Conservation (phyloP, 2,113 vertebrate species). For the Oreochromis tanganicae region DNA sequence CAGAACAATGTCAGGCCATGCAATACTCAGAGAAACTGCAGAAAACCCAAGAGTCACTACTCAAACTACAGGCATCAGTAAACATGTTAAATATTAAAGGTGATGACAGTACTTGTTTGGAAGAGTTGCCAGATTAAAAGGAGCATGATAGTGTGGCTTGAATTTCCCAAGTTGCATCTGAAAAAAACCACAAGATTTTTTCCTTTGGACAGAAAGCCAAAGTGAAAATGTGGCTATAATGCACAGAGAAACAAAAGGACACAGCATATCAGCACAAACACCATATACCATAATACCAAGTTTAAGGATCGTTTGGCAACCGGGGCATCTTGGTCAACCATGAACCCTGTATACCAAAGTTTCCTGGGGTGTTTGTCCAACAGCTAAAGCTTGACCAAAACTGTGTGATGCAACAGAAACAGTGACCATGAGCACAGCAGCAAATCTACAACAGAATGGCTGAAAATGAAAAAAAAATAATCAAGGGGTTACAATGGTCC, state of each 20-base stretch:
- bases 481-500: background rate
- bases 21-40: background rate
- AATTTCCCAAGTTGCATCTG: background rate
- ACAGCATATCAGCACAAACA: background rate
- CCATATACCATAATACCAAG: too few species aligned
- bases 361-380: background rate
- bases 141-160: background rate
- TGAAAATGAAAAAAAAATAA: background rate
- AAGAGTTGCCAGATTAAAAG: background rate
- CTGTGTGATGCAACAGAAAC: background rate
- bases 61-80: background rate
- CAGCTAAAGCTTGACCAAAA: background rate
- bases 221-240: background rate
- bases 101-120: background rate
- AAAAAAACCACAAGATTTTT: rapidly evolving
- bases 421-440: background rate
- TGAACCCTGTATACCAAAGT: background rate
- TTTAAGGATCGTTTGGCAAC: rapidly evolving
- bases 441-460: background rate
- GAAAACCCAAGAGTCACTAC: background rate
- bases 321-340: background rate
- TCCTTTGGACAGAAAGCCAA: background rate
- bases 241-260: rapidly evolving
- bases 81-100: background rate
- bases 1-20: background rate